Conservation (phyloP, 37 sponge, comb jelly and placozoan species). For the Hormiphora californensis region DNA sequence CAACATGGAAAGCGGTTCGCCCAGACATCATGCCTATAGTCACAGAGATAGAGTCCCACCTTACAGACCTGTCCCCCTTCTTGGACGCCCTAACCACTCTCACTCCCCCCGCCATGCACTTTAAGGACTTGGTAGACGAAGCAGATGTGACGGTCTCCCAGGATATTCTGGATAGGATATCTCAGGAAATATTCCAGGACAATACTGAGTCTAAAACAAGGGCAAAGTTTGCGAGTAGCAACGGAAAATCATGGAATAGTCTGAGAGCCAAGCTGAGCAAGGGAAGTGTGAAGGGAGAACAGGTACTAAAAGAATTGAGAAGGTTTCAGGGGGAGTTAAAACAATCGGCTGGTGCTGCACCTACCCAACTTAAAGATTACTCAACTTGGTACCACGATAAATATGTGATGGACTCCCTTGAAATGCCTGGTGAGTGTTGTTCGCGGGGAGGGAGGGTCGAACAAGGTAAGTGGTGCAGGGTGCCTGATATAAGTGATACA, state of each 20-base stretch:
- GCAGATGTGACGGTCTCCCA: neutral
- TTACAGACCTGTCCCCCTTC: neutral
- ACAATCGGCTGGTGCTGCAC: too few species aligned
- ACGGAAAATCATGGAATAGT: conserved; percentile 6
- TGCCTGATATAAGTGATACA: too few species aligned
- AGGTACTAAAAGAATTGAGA: too few species aligned
- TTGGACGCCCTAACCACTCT: conserved; percentile 30
- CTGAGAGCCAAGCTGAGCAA: neutral
- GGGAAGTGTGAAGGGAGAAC: too few species aligned
- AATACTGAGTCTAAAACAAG: conserved; percentile 22
- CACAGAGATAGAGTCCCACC: neutral
- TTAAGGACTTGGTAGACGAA: conserved; percentile 45
- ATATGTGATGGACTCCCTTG: too few species aligned
- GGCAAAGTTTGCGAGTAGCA: neutral
- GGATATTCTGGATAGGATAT: neutral
- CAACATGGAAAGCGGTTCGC: neutral
- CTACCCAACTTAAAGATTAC: neutral
- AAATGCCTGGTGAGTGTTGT: too few species aligned
- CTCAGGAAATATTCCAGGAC: neutral
- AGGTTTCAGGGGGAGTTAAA: too few species aligned
- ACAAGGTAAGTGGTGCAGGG: too few species aligned
- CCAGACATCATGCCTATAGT: neutral
- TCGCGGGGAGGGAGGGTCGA: too few species aligned
- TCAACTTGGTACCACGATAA: neutral
- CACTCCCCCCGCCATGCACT: conserved; percentile 19